Conservation (phyloP, 2,797 vertebrate genomes). For the Sebastes umbrosus region DNA sequence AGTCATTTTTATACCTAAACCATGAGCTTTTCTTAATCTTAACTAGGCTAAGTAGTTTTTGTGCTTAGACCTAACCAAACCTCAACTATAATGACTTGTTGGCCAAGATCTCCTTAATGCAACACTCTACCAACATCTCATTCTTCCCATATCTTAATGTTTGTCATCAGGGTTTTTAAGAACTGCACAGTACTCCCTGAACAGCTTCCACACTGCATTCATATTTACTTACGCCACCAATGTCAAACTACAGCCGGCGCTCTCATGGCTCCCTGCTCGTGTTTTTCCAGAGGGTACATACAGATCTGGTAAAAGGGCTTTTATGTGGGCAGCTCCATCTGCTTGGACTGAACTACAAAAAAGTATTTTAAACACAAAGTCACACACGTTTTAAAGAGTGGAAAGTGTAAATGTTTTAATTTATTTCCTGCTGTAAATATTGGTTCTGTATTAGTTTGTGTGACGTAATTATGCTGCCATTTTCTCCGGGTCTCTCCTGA, state of each 20-base stretch:
- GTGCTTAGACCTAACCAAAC: background rate
- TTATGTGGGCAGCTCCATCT: constrained; percentile 58
- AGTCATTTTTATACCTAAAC: background rate
- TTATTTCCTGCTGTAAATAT: background rate
- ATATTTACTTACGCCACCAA: constrained; percentile 16
- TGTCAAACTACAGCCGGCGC: constrained; percentile 38
- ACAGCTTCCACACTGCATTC: constrained; percentile 40
- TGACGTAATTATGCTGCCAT: background rate
- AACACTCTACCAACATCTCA: background rate
- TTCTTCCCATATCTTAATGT: background rate
- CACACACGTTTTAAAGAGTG: background rate
- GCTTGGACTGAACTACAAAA: constrained; percentile 35
- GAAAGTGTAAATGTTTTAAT: background rate
- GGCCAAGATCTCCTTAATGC: background rate
- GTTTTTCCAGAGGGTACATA: constrained; percentile 26
- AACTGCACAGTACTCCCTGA: background rate
- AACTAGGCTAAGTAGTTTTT: background rate
- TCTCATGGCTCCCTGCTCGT: constrained; percentile 18
- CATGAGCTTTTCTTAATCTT: background rate
- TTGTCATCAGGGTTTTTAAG: background rate
- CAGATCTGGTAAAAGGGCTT: constrained; percentile 28
- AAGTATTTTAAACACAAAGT: constrained; percentile 26
- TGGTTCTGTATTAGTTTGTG: background rate
- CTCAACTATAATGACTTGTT: background rate
- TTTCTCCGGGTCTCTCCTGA: background rate